Evolutionary conservation across 2,888 invertebrate genomes (phyloP).

Genomic region (Lasioglossum villosulum): DNA sequence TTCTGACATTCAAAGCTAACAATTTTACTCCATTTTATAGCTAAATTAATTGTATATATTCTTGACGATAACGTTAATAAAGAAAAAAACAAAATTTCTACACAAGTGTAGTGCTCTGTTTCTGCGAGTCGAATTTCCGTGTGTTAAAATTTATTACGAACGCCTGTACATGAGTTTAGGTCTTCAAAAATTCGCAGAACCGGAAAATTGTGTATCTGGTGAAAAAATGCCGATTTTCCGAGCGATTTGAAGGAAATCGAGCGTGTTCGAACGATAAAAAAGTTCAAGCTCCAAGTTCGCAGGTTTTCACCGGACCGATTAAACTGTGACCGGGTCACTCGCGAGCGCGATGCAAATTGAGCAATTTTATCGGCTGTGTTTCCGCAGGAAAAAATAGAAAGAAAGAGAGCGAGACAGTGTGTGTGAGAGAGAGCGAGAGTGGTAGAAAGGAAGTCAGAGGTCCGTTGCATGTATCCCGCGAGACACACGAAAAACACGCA

Average conservation of each 20-base stretch:
- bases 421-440: neutral
- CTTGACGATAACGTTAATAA: neutral
- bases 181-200: neutral
- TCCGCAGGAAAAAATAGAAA: conserved; percentile 40
- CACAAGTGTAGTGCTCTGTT: neutral
- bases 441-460: neutral
- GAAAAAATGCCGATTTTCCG: conserved; percentile 1
- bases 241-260: neutral
- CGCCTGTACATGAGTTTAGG: neutral
- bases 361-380: conserved; percentile 18
- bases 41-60: neutral
- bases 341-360: conserved; percentile 17
- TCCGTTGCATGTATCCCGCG: conserved; percentile 41
- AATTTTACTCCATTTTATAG: neutral
- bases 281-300: neutral
- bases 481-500: conserved; percentile 46
- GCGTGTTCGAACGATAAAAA: neutral
- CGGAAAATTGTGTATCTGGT: neutral
- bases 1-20: neutral
- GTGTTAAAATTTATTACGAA: neutral
- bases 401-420: neutral
- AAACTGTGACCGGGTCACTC: conserved; percentile 9
- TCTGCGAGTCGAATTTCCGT: neutral
- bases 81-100: neutral
- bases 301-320: conserved; percentile 3